Conservation (phyloP, 2,797 vertebrate species). For the Pipistrellus kuhlii region DNA sequence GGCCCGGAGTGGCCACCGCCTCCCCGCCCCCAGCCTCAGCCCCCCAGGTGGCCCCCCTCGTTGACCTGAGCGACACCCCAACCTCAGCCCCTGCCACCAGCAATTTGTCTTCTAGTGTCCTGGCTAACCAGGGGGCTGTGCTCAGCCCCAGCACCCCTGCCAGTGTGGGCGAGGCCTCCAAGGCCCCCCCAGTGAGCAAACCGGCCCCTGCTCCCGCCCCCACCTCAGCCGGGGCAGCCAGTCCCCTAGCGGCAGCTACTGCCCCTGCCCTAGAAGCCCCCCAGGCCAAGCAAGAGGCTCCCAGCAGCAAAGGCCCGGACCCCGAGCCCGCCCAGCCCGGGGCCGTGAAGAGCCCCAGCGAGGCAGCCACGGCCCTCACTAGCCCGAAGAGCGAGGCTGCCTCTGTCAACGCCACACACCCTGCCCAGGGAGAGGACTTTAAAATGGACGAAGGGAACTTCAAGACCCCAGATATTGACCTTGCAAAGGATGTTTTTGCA, state of each 20-base stretch:
- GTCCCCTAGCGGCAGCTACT: conserved; percentile 77
- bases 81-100: conserved; percentile 81
- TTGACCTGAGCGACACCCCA: conserved; percentile 94
- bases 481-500: conserved; percentile 96
- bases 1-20: conserved; percentile 82
- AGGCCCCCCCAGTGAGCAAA: conserved; percentile 84
- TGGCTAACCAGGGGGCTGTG: conserved; percentile 86
- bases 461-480: conserved; percentile 94
- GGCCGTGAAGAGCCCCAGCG: conserved; percentile 87
- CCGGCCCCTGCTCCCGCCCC: conserved; percentile 78
- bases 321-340: conserved; percentile 86
- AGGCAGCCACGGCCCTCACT: conserved; percentile 89
- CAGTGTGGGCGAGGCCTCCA: conserved; percentile 82
- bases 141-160: conserved; percentile 83
- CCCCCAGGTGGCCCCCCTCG: conserved; percentile 93
- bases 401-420: conserved; percentile 89
- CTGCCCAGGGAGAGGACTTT: conserved; percentile 92
- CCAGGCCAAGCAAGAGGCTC: conserved; percentile 86
- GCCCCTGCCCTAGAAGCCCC: conserved; percentile 83
- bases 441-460: conserved; percentile 96
- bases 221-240: conserved; percentile 77
- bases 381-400: conserved; percentile 90
- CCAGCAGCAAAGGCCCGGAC: conserved; percentile 88
- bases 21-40: conserved; percentile 84
- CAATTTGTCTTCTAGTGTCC: conserved; percentile 85